Evolutionary conservation across 2,888 invertebrate genomes (phyloP).

Genomic region (Cosmia trapezina): DNA sequence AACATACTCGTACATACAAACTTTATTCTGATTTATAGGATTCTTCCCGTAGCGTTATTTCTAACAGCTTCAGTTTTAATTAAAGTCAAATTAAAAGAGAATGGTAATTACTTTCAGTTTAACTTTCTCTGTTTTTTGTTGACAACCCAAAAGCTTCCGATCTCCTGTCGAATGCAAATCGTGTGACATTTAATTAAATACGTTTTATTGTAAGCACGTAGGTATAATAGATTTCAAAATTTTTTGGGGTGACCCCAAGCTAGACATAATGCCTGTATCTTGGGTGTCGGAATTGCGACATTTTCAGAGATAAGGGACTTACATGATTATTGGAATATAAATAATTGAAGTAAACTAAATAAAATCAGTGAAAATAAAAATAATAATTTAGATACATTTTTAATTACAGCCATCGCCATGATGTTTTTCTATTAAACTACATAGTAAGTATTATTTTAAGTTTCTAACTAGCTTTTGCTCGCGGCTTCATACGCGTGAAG

Average conservation of each 20-base stretch:
- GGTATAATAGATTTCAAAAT: not conserved
- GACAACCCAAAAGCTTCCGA: slow-evolving; percentile 10
- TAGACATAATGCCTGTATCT: no score
- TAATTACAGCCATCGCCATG: not conserved
- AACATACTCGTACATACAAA: not conserved
- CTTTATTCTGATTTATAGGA: no score
- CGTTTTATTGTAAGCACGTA: not conserved
- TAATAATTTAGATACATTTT: no score
- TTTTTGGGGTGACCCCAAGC: no score
- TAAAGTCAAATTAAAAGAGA: slow-evolving; percentile 33
- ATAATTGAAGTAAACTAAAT: no score
- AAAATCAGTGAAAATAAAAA: no score
- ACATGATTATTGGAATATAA: no score
- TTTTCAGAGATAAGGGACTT: no score
- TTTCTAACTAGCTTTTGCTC: not conserved
- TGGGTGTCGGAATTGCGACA: no score
- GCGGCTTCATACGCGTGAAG: not conserved
- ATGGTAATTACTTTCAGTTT: slow-evolving; percentile 47
- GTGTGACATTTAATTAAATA: slow-evolving; percentile 23
- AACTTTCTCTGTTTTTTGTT: slow-evolving; percentile 33
- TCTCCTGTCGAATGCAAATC: slow-evolving; percentile 37
- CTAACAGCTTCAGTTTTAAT: slow-evolving; percentile 17
- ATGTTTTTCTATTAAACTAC: not conserved
- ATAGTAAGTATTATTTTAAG: no score
- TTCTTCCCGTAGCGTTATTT: not conserved